These are phyloP conservation scores for Taxidea taxus DNA, from an alignment of 2,113 vertebrate genomes.

Conservation along the genomic window DNA sequence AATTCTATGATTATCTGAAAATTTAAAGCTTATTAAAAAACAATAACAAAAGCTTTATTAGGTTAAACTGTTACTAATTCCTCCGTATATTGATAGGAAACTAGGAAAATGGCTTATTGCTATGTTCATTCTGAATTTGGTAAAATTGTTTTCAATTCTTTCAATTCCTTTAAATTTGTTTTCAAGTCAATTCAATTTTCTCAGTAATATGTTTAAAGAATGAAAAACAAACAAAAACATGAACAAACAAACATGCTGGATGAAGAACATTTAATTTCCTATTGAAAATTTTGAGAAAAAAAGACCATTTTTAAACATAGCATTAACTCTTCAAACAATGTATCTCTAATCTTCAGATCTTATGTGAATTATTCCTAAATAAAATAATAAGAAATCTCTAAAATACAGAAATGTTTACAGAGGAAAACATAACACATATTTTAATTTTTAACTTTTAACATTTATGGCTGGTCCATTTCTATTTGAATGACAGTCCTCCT, in stretches of 20 bases:
- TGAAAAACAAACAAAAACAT: neutral
- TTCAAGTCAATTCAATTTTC: too few relatives aligned
- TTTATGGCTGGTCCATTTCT: neutral
- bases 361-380: neutral
- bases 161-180: too few relatives aligned
- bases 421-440: neutral
- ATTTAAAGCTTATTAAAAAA: neutral
- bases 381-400: neutral
- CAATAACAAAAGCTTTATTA: neutral
- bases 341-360: neutral
- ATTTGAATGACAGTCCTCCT: neutral
- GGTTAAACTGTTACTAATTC: neutral
- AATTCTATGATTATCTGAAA: neutral
- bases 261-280: neutral
- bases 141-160: neutral
- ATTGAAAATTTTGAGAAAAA: neutral
- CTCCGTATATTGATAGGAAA: neutral
- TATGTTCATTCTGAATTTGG: conserved; percentile 4
- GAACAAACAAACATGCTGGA: neutral
- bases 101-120: neutral
- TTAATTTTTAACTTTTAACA: neutral
- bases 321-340: neutral
- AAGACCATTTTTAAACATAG: neutral
- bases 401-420: neutral
- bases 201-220: neutral